Evolutionary conservation across 2,797 vertebrate genomes (phyloP).

Genomic region (Macrochelys suwanniensis): DNA sequence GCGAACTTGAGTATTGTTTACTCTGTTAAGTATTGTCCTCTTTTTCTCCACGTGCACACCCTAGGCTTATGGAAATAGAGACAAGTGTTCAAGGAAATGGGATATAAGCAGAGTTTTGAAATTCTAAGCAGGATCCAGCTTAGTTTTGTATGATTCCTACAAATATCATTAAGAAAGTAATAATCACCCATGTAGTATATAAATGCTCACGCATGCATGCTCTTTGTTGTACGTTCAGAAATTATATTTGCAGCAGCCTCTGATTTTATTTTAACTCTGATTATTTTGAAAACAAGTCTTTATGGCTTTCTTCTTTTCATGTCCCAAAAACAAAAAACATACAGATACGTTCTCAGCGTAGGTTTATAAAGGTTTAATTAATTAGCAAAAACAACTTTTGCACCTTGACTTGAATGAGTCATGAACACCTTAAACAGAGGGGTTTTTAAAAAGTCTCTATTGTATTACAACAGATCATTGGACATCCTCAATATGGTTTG

Average conservation of each 20-base stretch:
- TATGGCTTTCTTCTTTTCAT: not conserved
- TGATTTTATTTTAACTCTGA: not conserved
- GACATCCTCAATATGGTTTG: constrained; percentile 77
- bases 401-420: not conserved
- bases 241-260: accelerated
- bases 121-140: not conserved
- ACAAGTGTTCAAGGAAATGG: not conserved
- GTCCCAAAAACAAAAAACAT: not conserved
- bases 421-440: not conserved
- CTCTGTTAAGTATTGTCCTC: not conserved
- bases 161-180: not conserved
- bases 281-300: not conserved
- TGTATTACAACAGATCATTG: constrained; percentile 78
- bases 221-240: not conserved
- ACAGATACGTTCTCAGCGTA: accelerated
- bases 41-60: not conserved
- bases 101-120: not conserved
- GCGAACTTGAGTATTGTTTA: not conserved
- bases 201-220: not conserved
- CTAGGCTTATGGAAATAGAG: not conserved
- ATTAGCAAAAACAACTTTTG: accelerated
- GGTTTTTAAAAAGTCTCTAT: constrained; percentile 46
- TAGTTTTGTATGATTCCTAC: not conserved
- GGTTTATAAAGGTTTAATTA: not conserved
- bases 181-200: not conserved